Base-by-base conservation (phyloP, 2,888 invertebrate genomes). In the Polyommatus iphigenia region DNA sequence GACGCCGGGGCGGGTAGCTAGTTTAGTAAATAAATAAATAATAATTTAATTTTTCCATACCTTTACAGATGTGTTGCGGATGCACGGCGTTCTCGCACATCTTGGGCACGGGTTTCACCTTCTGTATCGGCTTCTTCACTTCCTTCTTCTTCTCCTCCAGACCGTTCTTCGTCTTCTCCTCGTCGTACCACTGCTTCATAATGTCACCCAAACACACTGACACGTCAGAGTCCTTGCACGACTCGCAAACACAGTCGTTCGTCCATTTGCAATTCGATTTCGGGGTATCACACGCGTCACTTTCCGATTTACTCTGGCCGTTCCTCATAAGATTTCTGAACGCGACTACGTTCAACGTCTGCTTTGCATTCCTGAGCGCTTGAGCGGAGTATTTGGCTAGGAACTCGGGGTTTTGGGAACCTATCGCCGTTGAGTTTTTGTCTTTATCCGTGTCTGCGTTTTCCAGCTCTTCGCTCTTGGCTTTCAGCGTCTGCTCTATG, bases 11-110 rank as follows among this genome's bases (percentile, higher is more conserved):
- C n/a, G n/a, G n/a, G n/a, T n/a, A n/a, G n/a, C n/a, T n/a, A n/a
- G n/a, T n/a, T n/a, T n/a, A n/a, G n/a, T n/a, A n/a, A n/a, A n/a
- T n/a, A n/a, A n/a, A n/a, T n/a, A n/a, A n/a, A n/a, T n/a, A n/a
- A n/a, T n/a, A n/a, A n/a, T n/a, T n/a, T n/a, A n/a, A n/a, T n/a
- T n/a, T n/a, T n/a, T n/a, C 50, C 89, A 81, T 6, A 94, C 94
- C 92, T 87, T 92, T 93, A 84, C 94, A 94, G 1, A 93, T 89
- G 80, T 94, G 94, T 76, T 92, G 93, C 54, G 91, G 93, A 81
- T 93, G 93, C 6, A 85, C 84, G 0, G 87, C 84, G n/a, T 89
- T 92, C 84, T 93, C 93, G 13, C 93, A 93, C 0, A 85, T 83
- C 80, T 93, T 93, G 0, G 88, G 85, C 50, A 85, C 85, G 1